Conservation (phyloP, 2,888 invertebrate species). For the Acrobasis repandana region DNA sequence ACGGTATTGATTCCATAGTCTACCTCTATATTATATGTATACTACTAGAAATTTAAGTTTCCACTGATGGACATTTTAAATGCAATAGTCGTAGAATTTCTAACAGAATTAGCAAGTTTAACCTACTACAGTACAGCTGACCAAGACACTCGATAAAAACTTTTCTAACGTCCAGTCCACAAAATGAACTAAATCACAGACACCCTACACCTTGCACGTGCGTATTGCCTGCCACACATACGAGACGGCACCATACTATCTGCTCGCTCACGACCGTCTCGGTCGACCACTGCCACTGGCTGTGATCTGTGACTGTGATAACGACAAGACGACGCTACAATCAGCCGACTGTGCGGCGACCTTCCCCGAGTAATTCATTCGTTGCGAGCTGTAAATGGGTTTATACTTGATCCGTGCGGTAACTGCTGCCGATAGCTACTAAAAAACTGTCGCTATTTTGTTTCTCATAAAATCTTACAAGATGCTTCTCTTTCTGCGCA, state of each 20-base stretch:
- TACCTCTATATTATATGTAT: too few species aligned
- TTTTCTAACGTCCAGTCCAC: background rate
- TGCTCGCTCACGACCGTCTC: background rate
- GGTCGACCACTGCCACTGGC: background rate
- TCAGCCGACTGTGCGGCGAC: slow-evolving; percentile 7
- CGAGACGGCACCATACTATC: slow-evolving; percentile 16
- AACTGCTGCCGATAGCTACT: background rate
- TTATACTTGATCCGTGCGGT: background rate
- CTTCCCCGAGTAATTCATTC: background rate
- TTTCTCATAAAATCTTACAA: too few species aligned
- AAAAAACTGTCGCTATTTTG: too few species aligned
- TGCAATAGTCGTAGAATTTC: too few species aligned
- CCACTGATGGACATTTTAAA: too few species aligned
- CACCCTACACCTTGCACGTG: slow-evolving; percentile 13
- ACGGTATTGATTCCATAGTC: too few species aligned
- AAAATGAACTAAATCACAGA: background rate
- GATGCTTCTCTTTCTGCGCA: too few species aligned
- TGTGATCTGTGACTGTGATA: background rate
- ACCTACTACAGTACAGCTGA: too few species aligned
- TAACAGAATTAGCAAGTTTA: too few species aligned
- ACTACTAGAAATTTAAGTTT: too few species aligned
- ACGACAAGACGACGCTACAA: background rate
- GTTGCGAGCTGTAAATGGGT: background rate
- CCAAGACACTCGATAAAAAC: background rate
- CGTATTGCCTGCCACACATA: background rate